These are phyloP conservation scores for Steinernema hermaphroditum DNA, from an alignment of 2,888 invertebrate species.

Conservation along the genomic window DNA sequence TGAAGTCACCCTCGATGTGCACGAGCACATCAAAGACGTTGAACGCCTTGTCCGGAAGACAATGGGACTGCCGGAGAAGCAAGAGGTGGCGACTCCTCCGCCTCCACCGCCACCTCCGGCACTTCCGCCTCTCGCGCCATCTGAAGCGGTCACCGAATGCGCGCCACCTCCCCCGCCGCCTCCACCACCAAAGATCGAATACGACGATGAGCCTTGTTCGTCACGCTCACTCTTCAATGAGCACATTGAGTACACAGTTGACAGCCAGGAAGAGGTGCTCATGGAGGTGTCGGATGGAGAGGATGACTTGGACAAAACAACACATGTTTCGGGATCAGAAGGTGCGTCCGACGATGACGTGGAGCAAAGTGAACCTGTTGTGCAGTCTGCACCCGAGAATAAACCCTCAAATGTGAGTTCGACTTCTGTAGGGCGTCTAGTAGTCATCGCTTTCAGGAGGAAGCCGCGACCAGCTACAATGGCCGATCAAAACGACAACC, in stretches of 20 bases:
- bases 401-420: not conserved
- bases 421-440: not conserved
- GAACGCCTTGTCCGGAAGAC: conserved; percentile 13
- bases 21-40: not conserved
- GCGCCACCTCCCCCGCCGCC: conserved; percentile 19
- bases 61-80: conserved; percentile 5
- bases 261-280: conserved; percentile 14
- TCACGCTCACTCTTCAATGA: not conserved
- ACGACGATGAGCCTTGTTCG: conserved; percentile 7
- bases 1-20: not conserved
- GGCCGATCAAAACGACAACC: not conserved
- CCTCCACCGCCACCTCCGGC: not conserved
- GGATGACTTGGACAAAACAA: not conserved
- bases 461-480: not conserved
- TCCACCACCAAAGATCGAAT: conserved; percentile 1
- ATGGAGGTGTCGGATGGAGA: conserved; percentile 25
- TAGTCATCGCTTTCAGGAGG: not conserved
- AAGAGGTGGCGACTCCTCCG: not conserved
- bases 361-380: not conserved
- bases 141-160: not conserved
- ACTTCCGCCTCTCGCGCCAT: not conserved
- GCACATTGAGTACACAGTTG: not conserved
- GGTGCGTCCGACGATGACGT: not conserved
- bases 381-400: not conserved
- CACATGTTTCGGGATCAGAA: too few relatives aligned